These are phyloP conservation scores for Morelia viridis DNA, from an alignment of 2,797 vertebrate genomes.

Conservation along the genomic window DNA sequence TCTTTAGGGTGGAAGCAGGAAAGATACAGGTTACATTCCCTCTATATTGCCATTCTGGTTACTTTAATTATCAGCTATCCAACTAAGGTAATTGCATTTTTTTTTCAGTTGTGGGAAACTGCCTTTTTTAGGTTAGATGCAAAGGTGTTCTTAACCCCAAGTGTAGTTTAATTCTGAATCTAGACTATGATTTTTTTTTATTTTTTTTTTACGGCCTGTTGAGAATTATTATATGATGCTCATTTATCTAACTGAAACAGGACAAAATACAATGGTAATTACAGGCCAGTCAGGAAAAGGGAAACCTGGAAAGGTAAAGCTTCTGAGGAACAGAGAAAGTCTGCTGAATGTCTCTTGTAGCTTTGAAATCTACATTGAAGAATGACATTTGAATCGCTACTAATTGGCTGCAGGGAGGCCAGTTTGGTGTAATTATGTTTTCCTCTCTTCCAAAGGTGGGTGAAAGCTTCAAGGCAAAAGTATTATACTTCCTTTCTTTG, in stretches of 20 bases:
- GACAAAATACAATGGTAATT: background rate
- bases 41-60: background rate
- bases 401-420: background rate
- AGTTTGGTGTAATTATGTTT: background rate
- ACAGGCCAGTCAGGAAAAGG: background rate
- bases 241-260: background rate
- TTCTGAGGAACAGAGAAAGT: background rate
- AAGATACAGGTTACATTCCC: background rate
- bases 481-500: constrained; percentile 19
- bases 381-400: background rate
- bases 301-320: background rate
- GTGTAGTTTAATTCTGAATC: background rate
- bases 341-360: background rate
- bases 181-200: background rate
- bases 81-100: background rate
- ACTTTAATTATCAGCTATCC: background rate
- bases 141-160: background rate
- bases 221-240: background rate
- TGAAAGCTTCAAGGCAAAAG: background rate
- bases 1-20: background rate
- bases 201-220: background rate
- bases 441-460: background rate
- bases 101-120: background rate
- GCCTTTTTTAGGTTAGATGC: background rate
- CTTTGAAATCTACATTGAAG: background rate